Evolutionary conservation across 2,888 invertebrate species (phyloP).

Genomic region (Saturnia pavonia): DNA sequence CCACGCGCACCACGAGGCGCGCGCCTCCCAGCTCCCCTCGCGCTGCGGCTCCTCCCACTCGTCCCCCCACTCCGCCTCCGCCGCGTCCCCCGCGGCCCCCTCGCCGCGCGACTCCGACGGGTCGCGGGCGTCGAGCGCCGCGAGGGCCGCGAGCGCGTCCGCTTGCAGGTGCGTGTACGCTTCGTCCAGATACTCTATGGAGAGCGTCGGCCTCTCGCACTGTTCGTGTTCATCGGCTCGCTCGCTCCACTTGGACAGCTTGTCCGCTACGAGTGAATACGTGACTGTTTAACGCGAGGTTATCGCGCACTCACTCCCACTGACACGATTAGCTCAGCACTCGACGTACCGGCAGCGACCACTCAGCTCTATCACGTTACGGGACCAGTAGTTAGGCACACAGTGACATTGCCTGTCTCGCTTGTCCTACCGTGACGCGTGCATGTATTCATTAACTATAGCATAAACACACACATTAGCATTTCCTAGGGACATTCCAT

Average conservation of each 20-base stretch:
- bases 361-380: no score
- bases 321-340: no score
- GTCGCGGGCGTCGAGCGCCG: slow-evolving; percentile 18
- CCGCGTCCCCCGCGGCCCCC: not conserved
- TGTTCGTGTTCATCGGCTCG: slow-evolving; percentile 32
- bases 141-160: slow-evolving; percentile 37
- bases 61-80: slow-evolving; percentile 14
- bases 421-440: no score
- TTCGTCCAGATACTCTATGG: slow-evolving; percentile 37
- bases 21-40: slow-evolving; percentile 78
- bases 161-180: slow-evolving; percentile 42
- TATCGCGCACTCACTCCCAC: no score
- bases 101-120: slow-evolving; percentile 18
- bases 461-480: no score
- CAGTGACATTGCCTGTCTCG: no score
- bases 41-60: not conserved
- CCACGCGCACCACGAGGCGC: slow-evolving; percentile 84
- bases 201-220: slow-evolving; percentile 34
- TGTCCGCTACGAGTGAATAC: slow-evolving; percentile 38
- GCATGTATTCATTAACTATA: no score
- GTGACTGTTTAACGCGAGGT: not conserved
- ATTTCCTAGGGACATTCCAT: no score
- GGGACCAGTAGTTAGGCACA: no score
- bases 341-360: no score
- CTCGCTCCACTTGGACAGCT: slow-evolving; percentile 42